Percentiles rank a stretch among this genome's conserved stretches.
phyloP scores from a whole-genome alignment of 2,797 vertebrate species.

The Sebastes aleutianus region DNA sequence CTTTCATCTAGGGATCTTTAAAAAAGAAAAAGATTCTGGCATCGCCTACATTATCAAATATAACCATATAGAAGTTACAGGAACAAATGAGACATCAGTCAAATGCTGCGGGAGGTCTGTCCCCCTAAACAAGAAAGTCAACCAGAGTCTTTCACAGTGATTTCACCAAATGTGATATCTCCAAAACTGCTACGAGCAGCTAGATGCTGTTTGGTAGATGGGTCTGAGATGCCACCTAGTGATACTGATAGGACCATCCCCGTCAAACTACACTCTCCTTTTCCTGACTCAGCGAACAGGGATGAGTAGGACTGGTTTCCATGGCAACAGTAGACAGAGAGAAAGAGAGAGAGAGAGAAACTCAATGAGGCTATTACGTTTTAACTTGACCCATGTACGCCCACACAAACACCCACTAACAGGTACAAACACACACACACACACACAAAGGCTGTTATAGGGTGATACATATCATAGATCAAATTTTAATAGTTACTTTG shows the following conservation, averaged over 20 bases:
- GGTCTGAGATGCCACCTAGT: constrained; percentile 67
- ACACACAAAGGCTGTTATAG: not conserved
- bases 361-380: constrained; percentile 21
- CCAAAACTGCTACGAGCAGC: not conserved
- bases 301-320: constrained; percentile 63
- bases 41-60: not conserved
- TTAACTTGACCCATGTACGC: constrained; percentile 1
- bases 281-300: constrained; percentile 64
- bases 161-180: not conserved
- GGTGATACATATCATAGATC: not conserved
- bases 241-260: constrained; percentile 46
- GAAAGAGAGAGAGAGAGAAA: constrained; percentile 10
- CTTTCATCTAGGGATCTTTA: not conserved
- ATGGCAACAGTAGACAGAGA: constrained; percentile 63
- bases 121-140: not conserved
- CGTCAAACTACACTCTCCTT: constrained; percentile 34
- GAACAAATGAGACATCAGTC: not conserved
- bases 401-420: constrained; percentile 22
- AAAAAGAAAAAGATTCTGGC: not conserved
- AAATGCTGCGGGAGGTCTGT: not conserved
- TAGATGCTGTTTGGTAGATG: constrained; percentile 9
- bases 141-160: not conserved
- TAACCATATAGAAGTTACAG: not conserved
- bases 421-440: not conserved
- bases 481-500: not conserved